Conservation (phyloP, 2,113 vertebrate species). For the Onychorhynchus coronatus region DNA sequence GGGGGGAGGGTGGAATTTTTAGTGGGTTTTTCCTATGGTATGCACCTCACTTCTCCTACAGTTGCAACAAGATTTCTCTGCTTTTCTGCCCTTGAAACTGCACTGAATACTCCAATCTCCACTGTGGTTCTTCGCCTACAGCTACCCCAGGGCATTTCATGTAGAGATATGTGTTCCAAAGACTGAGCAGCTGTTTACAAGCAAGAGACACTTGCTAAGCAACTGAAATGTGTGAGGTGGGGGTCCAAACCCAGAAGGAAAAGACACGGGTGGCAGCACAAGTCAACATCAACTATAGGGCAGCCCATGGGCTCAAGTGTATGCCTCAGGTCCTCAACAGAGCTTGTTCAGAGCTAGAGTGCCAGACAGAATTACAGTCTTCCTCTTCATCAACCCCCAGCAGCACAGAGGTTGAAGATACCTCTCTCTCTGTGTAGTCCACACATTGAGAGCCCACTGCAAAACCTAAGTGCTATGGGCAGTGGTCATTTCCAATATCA, state of each 20-base stretch:
- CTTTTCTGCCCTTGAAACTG: neutral
- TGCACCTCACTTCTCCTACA: neutral
- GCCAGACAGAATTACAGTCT: neutral
- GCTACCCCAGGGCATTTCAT: neutral
- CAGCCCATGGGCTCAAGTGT: neutral
- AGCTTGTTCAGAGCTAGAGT: neutral
- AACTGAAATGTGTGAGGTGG: neutral
- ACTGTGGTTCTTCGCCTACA: neutral
- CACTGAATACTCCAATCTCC: neutral
- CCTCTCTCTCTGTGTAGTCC: neutral
- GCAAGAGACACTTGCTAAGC: neutral
- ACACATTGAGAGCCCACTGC: neutral
- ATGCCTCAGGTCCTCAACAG: neutral
- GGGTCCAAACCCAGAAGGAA: neutral
- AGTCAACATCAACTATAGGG: neutral
- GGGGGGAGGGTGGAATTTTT: neutral
- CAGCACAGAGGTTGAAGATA: neutral
- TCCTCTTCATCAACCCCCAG: neutral
- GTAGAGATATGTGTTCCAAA: neutral
- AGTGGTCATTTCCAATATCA: neutral
- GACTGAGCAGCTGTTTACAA: neutral
- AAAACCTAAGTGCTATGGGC: fast-evolving
- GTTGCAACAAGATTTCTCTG: neutral
- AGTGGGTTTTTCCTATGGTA: neutral
- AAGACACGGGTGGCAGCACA: neutral